phyloP scores from a whole-genome alignment of 2,113 vertebrate species.

The Thermophis baileyi region DNA sequence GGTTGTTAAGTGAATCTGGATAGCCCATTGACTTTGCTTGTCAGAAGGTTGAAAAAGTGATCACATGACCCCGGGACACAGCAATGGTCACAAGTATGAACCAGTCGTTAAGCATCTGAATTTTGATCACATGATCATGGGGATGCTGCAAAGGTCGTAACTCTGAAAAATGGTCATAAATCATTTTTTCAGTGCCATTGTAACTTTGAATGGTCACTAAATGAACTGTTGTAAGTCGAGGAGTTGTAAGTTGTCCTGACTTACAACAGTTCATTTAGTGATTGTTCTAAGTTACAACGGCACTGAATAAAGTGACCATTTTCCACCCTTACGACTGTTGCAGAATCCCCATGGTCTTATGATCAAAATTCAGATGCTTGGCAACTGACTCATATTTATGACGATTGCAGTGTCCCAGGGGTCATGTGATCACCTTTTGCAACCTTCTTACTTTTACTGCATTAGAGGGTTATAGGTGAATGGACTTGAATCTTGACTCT shows the following conservation, averaged over 20 bases:
- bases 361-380: background rate
- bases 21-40: background rate
- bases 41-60: background rate
- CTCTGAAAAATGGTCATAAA: no score
- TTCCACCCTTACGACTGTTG: background rate
- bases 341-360: background rate
- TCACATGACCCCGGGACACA: background rate
- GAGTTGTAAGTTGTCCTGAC: background rate
- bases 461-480: background rate
- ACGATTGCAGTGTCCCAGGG: background rate
- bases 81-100: no score
- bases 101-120: no score
- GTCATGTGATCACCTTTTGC: background rate
- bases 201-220: no score
- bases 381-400: background rate
- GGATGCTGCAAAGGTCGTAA: no score
- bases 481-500: background rate
- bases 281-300: background rate
- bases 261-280: background rate
- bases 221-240: no score
- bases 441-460: background rate
- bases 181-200: no score
- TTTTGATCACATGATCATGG: no score
- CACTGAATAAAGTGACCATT: background rate
- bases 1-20: background rate